Evolutionary conservation across 2,797 vertebrate genomes (phyloP), one percentile per base, ranked within the genome.

Genomic region (Danio tinwini): DNA sequence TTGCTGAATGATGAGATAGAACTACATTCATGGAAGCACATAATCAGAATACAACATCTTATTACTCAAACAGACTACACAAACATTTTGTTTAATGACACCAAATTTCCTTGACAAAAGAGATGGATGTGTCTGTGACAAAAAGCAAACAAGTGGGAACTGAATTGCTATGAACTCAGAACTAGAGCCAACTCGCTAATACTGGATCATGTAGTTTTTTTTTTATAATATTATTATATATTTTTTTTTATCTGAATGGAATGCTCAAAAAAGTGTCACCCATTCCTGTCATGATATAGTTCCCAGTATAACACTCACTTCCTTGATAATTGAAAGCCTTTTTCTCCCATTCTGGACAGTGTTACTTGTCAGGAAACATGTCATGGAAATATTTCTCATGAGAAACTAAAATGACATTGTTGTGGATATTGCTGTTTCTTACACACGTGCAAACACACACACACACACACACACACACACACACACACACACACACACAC

Each of bases 71-170:
- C 85, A 79, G 56, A 86, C 80, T 45, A 75, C 61, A 79, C 87
- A 89, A 91, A 91, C 87, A 88, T 84, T 85, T 84, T 62, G 58
- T 79, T 79, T 85, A 77, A n/a, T 87, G 79, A 77, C 53, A 77
- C 52, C 52, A 69, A 82, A 50, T 29, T 52, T 59, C 9, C 56
- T 69, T 82, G 67, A 61, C 45, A 74, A 73, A 14, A 17, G 29
- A 79, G 76, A 83, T 78, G 50, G 17, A 84, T 65, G 64, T 56
- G 39, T 76, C 61, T 47, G 42, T 70, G 74, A 71, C 44, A 62
- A 29, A 70, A 77, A 64, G 17, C 29, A 77, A 79, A 73, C 78
- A 80, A 55, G 16, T 0, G 16, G 1, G n/a, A 63, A 5, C 0
- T 47, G 59, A 11, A 71, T 70, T 62, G 45, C 29, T 29, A 78